Percentiles rank a stretch among this genome's conserved stretches.
Conservation (phyloP, 2,113 vertebrate species). For the Dicerorhinus sumatrensis region DNA sequence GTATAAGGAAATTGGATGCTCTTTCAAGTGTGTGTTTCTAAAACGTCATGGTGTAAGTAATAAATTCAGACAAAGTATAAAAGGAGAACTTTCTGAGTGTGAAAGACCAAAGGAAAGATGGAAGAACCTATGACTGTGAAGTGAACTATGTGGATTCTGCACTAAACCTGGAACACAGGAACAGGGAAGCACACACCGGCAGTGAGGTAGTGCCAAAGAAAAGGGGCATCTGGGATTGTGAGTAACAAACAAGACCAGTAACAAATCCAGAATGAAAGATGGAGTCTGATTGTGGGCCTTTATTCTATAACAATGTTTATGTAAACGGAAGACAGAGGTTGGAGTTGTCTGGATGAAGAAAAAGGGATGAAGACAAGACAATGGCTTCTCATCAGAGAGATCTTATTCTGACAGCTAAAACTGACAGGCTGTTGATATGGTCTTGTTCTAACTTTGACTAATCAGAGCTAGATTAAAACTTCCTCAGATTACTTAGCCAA, state of each 20-base stretch:
- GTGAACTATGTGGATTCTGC: neutral
- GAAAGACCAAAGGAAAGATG: neutral
- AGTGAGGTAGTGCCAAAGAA: neutral
- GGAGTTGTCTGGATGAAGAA: neutral
- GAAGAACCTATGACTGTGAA: neutral
- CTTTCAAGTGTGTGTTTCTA: neutral
- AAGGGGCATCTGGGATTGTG: neutral
- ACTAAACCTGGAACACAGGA: neutral
- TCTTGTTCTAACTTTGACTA: neutral
- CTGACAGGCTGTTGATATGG: neutral
- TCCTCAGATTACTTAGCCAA: neutral
- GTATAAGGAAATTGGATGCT: neutral
- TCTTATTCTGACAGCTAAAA: neutral
- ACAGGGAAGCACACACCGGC: neutral
- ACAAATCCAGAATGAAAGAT: neutral
- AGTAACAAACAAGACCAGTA: neutral
- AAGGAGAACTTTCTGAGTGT: neutral
- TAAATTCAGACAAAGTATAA: neutral
- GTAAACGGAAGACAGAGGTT: neutral
- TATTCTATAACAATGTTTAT: neutral
- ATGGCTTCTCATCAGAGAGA: neutral
- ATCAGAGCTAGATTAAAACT: neutral
- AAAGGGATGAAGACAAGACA: neutral
- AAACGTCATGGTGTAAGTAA: neutral
- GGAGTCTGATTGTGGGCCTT: neutral